Evolutionary conservation across 2,888 invertebrate genomes (phyloP), one percentile per base, ranked within the genome.

Genomic region (Sicus ferrugineus): DNA sequence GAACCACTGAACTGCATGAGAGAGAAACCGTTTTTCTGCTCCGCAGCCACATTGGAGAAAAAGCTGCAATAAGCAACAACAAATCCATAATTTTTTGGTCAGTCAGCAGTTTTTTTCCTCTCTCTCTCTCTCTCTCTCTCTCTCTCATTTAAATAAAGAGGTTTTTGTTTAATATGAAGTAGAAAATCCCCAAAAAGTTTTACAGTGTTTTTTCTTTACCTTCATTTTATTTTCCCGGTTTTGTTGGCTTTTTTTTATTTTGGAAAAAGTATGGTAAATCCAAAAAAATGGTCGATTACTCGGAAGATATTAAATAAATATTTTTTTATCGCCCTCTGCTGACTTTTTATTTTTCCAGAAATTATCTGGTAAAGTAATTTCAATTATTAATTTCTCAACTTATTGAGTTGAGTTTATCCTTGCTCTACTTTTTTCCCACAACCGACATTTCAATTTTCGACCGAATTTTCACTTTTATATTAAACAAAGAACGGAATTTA

Each of bases 1-100:
- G 66, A 76, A 75, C 75, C 73, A 72, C 67, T 71, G 78, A 80
- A 82, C 81, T 82, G 81, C 82, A 81, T 77, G 78, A 82, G 77
- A 54, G 21, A 31, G 7, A 19, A 16, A 21, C 11, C 21, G n/a
- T 46, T 68, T 65, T 58, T 30, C 69, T 65, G 58, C 50, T 62
- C 56, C 46, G 28, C 56, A 46, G 54, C 19, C 59, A 67, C 42
- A 3, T n/a, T n/a, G n/a, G n/a, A n/a, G n/a, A n/a, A n/a, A 9
- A 34, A n/a, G 34, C 1, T 9, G 7, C 14, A 34, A 34, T 7
- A 42, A 42, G 34, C n/a, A 42, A 42, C 42, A 42, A 42, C 42
- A 42, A 42, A 42, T 6, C 11, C 42, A 42, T 14, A 42, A 16
- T 42, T 42, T 42, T 4, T 42, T 42, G 42, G 16, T 42, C 42